phyloP scores from a whole-genome alignment of 2,113 vertebrate species.

The Ochotona curzoniae region DNA sequence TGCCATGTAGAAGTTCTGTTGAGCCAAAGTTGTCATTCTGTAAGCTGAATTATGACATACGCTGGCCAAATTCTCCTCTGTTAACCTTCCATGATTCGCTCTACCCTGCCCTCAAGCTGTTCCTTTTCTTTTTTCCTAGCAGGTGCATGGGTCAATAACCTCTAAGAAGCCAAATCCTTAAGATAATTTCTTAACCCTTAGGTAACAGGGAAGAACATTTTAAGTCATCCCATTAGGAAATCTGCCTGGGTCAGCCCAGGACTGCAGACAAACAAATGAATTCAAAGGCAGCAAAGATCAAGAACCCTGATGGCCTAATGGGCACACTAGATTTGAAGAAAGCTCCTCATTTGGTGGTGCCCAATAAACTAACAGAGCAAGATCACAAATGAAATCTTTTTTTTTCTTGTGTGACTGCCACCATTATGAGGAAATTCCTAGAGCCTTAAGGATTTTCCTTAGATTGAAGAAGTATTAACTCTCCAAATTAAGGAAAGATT shows the following conservation, averaged over 20 bases:
- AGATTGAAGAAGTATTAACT: constrained; percentile 22
- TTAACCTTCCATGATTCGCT: constrained; percentile 30
- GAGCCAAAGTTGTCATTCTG: constrained; percentile 52
- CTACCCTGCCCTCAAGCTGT: neutral
- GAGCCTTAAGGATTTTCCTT: constrained; percentile 57
- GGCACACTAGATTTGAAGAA: constrained; percentile 25
- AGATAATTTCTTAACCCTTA: constrained; percentile 62
- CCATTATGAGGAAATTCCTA: constrained; percentile 31
- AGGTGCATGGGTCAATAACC: constrained; percentile 22
- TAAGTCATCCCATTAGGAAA: constrained; percentile 54
- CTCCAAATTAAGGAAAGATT: constrained; percentile 48
- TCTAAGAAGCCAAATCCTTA: constrained; percentile 38
- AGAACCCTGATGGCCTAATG: neutral
- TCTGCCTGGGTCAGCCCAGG: constrained; percentile 35
- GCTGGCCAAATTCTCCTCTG: constrained; percentile 44
- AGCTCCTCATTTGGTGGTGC: neutral
- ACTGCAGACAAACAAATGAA: constrained; percentile 57
- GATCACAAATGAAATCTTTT: neutral
- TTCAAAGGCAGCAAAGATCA: constrained; percentile 13
- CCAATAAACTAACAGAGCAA: neutral
- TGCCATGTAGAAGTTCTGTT: constrained; percentile 19
- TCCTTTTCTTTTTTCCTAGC: constrained; percentile 35
- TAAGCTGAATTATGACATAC: constrained; percentile 43
- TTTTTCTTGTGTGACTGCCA: constrained; percentile 29
- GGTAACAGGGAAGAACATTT: constrained; percentile 33